phyloP scores from a whole-genome alignment of 2,888 invertebrate species.

The Colostygia pectinataria region DNA sequence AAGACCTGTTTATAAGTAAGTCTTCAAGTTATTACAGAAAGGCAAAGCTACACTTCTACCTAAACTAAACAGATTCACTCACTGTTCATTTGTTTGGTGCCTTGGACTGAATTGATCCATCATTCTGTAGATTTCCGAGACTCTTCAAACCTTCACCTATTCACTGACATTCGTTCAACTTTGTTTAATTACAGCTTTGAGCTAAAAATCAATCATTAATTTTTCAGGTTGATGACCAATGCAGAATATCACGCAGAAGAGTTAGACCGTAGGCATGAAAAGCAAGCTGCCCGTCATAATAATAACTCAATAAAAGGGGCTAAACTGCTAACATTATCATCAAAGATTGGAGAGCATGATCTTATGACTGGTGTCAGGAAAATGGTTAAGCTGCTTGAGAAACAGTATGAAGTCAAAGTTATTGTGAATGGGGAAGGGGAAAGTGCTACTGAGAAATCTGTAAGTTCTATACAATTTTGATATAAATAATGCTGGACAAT shows the following conservation, averaged over 20 bases:
- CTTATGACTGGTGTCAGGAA: slow-evolving; percentile 85
- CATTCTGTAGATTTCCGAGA: too few relatives aligned
- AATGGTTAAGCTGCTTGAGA: slow-evolving; percentile 85
- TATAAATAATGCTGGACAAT: too few relatives aligned
- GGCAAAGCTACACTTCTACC: too few relatives aligned
- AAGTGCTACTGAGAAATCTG: slow-evolving; percentile 55
- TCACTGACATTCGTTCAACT: too few relatives aligned
- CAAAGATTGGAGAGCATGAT: slow-evolving; percentile 86
- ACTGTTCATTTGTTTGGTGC: too few relatives aligned
- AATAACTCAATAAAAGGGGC: slow-evolving; percentile 78
- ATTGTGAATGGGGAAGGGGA: slow-evolving; percentile 78
- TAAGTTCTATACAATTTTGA: slow-evolving; percentile 37
- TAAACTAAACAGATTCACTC: too few relatives aligned
- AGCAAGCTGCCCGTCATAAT: slow-evolving; percentile 65
- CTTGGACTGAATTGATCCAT: too few relatives aligned
- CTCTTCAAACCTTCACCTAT: too few relatives aligned
- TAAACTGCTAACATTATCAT: slow-evolving; percentile 84
- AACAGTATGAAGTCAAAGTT: slow-evolving; percentile 85
- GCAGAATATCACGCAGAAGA: slow-evolving; percentile 86
- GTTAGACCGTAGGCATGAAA: slow-evolving; percentile 75
- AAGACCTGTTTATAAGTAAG: slow-evolving; percentile 86
- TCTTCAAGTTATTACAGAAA: too few relatives aligned
- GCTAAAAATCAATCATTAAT: background rate
- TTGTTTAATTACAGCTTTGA: background rate
- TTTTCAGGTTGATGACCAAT: slow-evolving; percentile 83